Conservation (phyloP, 2,888 invertebrate species). For the Drosophila infuscata region DNA sequence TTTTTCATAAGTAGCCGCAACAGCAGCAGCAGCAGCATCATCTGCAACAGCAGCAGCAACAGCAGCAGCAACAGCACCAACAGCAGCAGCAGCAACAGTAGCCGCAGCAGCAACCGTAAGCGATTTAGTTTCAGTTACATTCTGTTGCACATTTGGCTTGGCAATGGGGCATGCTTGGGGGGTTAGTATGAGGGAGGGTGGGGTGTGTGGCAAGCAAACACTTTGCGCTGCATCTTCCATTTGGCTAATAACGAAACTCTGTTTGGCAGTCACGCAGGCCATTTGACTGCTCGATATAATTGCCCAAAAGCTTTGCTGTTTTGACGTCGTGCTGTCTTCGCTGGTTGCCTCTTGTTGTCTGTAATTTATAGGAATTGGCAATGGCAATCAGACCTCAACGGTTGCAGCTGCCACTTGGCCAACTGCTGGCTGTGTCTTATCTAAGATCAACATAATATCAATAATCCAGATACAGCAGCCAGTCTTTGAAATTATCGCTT, state of each 20-base stretch:
- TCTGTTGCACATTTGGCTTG: conserved; percentile 68
- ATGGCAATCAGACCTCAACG: conserved; percentile 79
- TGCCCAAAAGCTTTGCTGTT: conserved; percentile 38
- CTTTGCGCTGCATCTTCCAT: conserved; percentile 50
- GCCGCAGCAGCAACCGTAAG: not conserved
- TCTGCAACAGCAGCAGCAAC: too few species aligned
- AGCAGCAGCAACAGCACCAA: not conserved
- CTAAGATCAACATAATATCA: conserved; percentile 50
- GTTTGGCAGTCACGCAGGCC: conserved; percentile 61
- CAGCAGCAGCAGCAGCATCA: not conserved
- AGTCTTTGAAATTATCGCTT: conserved; percentile 16
- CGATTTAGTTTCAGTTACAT: conserved; percentile 63
- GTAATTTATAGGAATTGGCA: conserved; percentile 55
- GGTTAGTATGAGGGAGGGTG: not conserved
- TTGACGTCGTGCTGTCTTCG: conserved; percentile 1
- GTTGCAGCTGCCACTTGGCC: conserved; percentile 46
- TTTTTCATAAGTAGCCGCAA: conserved; percentile 66
- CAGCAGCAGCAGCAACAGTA: not conserved
- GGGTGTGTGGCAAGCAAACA: conserved; percentile 17
- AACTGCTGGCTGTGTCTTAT: conserved; percentile 26
- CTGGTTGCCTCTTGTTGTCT: conserved; percentile 33
- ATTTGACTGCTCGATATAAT: conserved; percentile 53
- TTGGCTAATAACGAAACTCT: conserved; percentile 74
- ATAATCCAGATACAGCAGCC: conserved; percentile 49
- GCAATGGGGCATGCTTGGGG: not conserved